phyloP scores from a whole-genome alignment of 2,797 vertebrate genomes.

The Rhinogobio ventralis region DNA sequence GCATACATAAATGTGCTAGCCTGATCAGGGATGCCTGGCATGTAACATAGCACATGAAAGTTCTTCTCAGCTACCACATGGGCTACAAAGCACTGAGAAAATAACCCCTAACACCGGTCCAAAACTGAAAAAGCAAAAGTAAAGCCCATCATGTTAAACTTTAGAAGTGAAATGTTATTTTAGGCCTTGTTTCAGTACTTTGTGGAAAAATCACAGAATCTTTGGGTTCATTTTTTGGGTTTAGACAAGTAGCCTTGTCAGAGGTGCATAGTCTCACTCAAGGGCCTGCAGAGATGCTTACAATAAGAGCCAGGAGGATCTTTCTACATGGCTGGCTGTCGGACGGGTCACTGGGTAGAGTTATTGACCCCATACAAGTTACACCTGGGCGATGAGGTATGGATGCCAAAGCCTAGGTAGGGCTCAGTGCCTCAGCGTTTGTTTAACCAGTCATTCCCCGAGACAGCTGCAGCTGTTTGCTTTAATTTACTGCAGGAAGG shows the following conservation, averaged over 20 bases:
- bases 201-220: constrained; percentile 8
- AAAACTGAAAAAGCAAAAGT: constrained; percentile 21
- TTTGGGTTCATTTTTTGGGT: constrained; percentile 12
- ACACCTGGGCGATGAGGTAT: constrained; percentile 27
- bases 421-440: constrained; percentile 49
- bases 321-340: constrained; percentile 12
- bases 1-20: constrained; percentile 44
- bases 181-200: constrained; percentile 24
- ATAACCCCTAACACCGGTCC: constrained; percentile 10
- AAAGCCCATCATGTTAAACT: constrained; percentile 35
- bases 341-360: constrained; percentile 17
- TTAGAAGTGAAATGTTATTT: constrained; percentile 29
- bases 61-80: constrained; percentile 29
- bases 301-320: constrained; percentile 9
- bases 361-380: constrained; percentile 39
- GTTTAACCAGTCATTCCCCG: constrained; percentile 63
- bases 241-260: constrained; percentile 13
- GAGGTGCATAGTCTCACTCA: constrained; percentile 21
- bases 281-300: constrained; percentile 3
- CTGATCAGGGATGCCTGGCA: constrained; percentile 39
- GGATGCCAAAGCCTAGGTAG: constrained; percentile 48
- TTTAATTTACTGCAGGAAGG: constrained; percentile 72
- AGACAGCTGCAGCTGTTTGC: constrained; percentile 68
- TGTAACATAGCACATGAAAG: constrained; percentile 20
- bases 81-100: constrained; percentile 28